A percentile compares a stretch with the other conserved stretches of the same genome.
These are phyloP conservation scores for Micrasema minimum DNA, from an alignment of 1,140 invertebrate genomes.

Conservation along the genomic window DNA sequence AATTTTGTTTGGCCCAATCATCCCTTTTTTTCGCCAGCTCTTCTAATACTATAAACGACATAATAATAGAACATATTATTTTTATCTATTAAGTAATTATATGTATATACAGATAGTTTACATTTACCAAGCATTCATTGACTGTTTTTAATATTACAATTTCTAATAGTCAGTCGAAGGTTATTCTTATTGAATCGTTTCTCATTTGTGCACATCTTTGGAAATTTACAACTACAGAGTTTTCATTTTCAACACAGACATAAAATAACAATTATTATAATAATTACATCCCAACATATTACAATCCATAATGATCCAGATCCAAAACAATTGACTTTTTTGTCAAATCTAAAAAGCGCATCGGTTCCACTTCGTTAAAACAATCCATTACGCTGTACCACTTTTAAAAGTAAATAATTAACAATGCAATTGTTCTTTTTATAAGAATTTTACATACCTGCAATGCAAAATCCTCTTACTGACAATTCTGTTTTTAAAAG, in stretches of 20 bases:
- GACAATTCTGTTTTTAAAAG: slow-evolving; percentile 12
- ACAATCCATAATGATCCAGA: neutral
- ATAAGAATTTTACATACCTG: slow-evolving; percentile 17
- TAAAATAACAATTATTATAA: neutral
- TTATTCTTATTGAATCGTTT: slow-evolving; percentile 16
- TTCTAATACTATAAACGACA: no score
- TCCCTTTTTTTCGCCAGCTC: no score
- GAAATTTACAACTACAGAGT: slow-evolving; percentile 25
- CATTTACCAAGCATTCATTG: slow-evolving; percentile 17
- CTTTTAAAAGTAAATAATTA: no score
- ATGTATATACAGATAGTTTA: slow-evolving; percentile 3
- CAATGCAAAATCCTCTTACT: neutral
- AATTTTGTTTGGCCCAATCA: no score
- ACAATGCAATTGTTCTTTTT: no score
- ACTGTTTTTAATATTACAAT: slow-evolving; percentile 13
- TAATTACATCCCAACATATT: neutral
- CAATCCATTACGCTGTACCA: no score
- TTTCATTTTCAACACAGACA: slow-evolving; percentile 1
- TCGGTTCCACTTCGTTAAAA: no score
- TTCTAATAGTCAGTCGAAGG: slow-evolving; percentile 33
- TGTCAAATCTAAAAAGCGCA: no score
- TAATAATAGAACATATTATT: no score
- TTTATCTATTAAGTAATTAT: no score
- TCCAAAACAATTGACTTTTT: slow-evolving; percentile 31
- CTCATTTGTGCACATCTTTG: slow-evolving; percentile 26